These are phyloP conservation scores for Hirtodrosophila alboralis DNA, from an alignment of 2,888 invertebrate genomes.

Conservation along the genomic window DNA sequence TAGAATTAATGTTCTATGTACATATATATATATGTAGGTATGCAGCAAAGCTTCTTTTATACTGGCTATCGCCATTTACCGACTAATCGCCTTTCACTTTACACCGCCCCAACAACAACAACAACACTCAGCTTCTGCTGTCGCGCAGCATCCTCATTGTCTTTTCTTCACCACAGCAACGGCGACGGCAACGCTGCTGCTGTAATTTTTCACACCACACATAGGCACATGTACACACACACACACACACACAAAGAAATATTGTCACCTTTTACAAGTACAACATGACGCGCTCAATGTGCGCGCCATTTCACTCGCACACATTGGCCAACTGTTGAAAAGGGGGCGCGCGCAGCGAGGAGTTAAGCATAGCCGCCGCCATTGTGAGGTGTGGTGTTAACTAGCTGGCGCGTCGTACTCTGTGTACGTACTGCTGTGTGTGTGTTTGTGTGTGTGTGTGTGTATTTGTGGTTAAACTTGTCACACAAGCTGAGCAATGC, in stretches of 20 bases:
- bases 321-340: neutral
- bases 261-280: slow-evolving; percentile 79
- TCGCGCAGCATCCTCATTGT: slow-evolving; percentile 61
- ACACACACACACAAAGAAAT: slow-evolving; percentile 46
- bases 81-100: slow-evolving; percentile 61
- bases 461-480: slow-evolving; percentile 81
- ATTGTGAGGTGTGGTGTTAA: slow-evolving; percentile 76
- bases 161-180: slow-evolving; percentile 62
- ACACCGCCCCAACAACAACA: slow-evolving; percentile 21
- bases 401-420: slow-evolving; percentile 69
- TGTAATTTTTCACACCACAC: slow-evolving; percentile 75
- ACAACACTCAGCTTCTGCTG: slow-evolving; percentile 26
- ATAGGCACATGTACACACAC: slow-evolving; percentile 16
- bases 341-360: slow-evolving; percentile 26
- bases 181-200: slow-evolving; percentile 63
- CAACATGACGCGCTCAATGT: slow-evolving; percentile 27
- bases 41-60: slow-evolving; percentile 15
- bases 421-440: slow-evolving; percentile 19
- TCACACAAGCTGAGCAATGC: slow-evolving; percentile 73
- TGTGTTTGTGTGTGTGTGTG: slow-evolving; percentile 45
- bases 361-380: slow-evolving; percentile 65
- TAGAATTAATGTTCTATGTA: too few species aligned
- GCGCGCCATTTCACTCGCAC: slow-evolving; percentile 58
- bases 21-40: slow-evolving; percentile 1
- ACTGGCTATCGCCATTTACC: slow-evolving; percentile 13